Conservation (phyloP, 1,140 invertebrate species). For the Gryon sp. region DNA sequence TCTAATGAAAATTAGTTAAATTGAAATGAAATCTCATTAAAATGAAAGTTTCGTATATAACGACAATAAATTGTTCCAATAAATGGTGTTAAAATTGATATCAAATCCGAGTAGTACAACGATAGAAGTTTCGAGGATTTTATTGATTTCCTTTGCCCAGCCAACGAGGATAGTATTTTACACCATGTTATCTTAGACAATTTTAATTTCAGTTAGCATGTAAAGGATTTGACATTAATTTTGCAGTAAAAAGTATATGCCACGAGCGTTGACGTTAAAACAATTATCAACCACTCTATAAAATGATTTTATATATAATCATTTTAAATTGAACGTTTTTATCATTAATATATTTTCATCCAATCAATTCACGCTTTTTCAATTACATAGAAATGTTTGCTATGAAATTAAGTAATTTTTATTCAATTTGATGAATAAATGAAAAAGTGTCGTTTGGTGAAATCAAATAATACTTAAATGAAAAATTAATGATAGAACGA, state of each 20-base stretch:
- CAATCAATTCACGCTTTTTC: too few species aligned
- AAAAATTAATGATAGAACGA: background rate
- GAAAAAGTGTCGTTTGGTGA: background rate
- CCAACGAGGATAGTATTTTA: constrained; percentile 26
- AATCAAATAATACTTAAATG: background rate
- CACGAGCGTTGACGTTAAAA: background rate
- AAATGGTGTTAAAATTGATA: background rate
- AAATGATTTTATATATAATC: too few species aligned
- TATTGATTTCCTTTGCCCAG: constrained; percentile 39
- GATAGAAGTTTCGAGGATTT: constrained; percentile 35
- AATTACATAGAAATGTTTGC: too few species aligned
- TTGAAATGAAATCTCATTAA: background rate
- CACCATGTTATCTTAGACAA: constrained; percentile 30
- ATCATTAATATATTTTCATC: too few species aligned
- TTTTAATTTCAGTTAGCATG: constrained; percentile 33
- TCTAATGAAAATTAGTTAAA: too few species aligned
- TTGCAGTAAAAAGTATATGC: constrained; percentile 13
- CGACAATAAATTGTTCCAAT: constrained; percentile 11
- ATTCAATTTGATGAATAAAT: too few species aligned
- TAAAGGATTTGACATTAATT: background rate
- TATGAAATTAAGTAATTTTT: too few species aligned
- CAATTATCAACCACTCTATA: too few species aligned
- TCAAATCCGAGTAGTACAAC: constrained; percentile 6
- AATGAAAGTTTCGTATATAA: background rate
- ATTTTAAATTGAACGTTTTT: background rate